A percentile compares a stretch with the other conserved stretches of the same genome.
Conservation (phyloP, 2,113 vertebrate species). For the Kobus ellipsiprymnus region DNA sequence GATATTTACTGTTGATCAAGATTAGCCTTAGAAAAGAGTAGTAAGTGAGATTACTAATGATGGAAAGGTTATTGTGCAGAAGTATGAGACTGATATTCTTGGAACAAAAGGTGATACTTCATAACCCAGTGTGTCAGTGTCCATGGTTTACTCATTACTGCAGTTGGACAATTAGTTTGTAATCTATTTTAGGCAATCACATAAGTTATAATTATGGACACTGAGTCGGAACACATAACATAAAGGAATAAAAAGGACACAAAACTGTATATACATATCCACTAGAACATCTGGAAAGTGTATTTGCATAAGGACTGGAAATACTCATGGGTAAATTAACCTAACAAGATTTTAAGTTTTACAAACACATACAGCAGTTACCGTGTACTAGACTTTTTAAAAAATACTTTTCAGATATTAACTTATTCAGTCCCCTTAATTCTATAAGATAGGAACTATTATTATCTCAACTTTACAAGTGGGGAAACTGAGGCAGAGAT, state of each 20-base stretch:
- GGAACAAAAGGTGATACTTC: not conserved
- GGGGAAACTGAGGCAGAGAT: not conserved
- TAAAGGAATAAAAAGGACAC: not conserved
- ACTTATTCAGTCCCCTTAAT: not conserved
- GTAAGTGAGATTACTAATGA: not conserved
- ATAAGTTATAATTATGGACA: not conserved
- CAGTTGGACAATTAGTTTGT: not conserved
- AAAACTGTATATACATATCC: not conserved
- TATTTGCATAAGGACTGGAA: not conserved
- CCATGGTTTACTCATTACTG: not conserved
- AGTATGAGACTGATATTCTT: not conserved
- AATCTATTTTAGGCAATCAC: constrained; percentile 20
- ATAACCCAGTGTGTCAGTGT: not conserved
- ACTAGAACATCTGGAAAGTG: not conserved
- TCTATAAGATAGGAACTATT: not conserved
- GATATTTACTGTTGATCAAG: constrained; percentile 22
- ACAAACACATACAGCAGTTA: not conserved
- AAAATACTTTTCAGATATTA: constrained; percentile 11
- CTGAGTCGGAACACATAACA: not conserved
- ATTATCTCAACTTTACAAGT: not conserved
- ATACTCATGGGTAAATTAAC: constrained; percentile 39
- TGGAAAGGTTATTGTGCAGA: not conserved
- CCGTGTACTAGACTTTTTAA: not conserved
- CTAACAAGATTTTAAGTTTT: not conserved
- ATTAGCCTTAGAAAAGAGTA: constrained; percentile 45